These are phyloP conservation scores for Gibbula magus DNA, from an alignment of 2,888 invertebrate species.

Conservation along the genomic window DNA sequence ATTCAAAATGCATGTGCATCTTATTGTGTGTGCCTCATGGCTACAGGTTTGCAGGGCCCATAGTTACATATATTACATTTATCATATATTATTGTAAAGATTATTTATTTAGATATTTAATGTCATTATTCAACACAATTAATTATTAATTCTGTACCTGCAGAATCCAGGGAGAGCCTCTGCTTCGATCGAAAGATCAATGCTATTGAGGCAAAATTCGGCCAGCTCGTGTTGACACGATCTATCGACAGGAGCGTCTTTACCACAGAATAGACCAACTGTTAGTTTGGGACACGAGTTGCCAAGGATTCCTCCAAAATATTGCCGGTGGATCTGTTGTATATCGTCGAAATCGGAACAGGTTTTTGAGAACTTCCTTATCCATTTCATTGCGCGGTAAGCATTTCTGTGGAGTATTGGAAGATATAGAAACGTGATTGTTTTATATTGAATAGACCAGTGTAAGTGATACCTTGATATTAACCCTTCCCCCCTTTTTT, in stretches of 20 bases:
- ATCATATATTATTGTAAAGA: too few species aligned
- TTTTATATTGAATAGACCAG: too few species aligned
- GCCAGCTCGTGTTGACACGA: background rate
- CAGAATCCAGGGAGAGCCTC: background rate
- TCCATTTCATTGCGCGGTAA: background rate
- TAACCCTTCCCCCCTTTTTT: too few species aligned
- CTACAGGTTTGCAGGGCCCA: too few species aligned
- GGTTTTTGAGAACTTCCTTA: conserved; percentile 25
- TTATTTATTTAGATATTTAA: too few species aligned
- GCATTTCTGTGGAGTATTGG: background rate
- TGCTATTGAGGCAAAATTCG: background rate
- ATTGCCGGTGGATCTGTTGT: background rate
- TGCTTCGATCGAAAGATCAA: background rate
- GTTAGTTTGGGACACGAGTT: conserved; percentile 34
- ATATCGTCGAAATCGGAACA: background rate
- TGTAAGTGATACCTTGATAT: too few species aligned
- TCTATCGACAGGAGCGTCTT: background rate
- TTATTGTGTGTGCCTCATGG: too few species aligned
- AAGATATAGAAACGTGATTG: background rate
- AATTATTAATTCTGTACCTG: background rate
- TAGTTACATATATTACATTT: too few species aligned
- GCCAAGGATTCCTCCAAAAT: conserved; percentile 22
- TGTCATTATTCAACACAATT: background rate
- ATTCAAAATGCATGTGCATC: too few species aligned
- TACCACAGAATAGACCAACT: conserved; percentile 28